These are phyloP conservation scores for Drosophila littoralis DNA, from an alignment of 1,140 invertebrate genomes.

Conservation along the genomic window DNA sequence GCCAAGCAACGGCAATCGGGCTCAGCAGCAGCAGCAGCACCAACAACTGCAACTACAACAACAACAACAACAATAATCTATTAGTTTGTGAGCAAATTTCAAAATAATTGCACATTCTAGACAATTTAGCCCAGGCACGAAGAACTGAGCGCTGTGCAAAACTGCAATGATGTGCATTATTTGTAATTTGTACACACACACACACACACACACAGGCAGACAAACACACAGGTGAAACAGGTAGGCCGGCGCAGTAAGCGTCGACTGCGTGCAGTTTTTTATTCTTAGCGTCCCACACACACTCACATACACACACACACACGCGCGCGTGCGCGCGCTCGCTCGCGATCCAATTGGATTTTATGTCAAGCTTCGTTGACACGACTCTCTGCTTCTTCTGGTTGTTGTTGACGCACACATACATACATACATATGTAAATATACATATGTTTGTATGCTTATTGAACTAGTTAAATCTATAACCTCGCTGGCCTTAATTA, in stretches of 20 bases:
- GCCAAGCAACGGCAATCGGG: conserved; percentile 46
- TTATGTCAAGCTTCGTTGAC: conserved; percentile 48
- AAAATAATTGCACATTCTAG: conserved; percentile 73
- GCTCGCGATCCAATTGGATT: conserved; percentile 28
- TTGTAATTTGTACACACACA: conserved; percentile 43
- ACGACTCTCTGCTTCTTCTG: conserved; percentile 26
- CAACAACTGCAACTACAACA: conserved; percentile 1
- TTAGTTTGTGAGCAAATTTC: conserved; percentile 75
- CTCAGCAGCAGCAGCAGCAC: conserved; percentile 21
- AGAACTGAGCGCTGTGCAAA: conserved; percentile 24
- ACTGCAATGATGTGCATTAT: conserved; percentile 62
- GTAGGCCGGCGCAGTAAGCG: conserved; percentile 12
- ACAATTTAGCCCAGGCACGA: conserved; percentile 47
- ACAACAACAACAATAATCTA: conserved; percentile 53
- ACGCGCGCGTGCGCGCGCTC: conserved; percentile 11
- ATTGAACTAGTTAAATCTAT: conserved; percentile 77
- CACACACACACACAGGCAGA: conserved; percentile 8
- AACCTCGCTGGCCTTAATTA: conserved; percentile 73
- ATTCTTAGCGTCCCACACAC: conserved; percentile 32
- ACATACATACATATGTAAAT: background rate
- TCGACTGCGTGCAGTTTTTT: conserved; percentile 40
- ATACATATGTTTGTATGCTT: conserved; percentile 25
- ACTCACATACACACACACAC: conserved; percentile 13
- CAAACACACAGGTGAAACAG: conserved; percentile 23
- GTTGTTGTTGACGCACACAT: conserved; percentile 24